phyloP scores from a whole-genome alignment of 2,888 invertebrate genomes.

The Tigriopus californicus region DNA sequence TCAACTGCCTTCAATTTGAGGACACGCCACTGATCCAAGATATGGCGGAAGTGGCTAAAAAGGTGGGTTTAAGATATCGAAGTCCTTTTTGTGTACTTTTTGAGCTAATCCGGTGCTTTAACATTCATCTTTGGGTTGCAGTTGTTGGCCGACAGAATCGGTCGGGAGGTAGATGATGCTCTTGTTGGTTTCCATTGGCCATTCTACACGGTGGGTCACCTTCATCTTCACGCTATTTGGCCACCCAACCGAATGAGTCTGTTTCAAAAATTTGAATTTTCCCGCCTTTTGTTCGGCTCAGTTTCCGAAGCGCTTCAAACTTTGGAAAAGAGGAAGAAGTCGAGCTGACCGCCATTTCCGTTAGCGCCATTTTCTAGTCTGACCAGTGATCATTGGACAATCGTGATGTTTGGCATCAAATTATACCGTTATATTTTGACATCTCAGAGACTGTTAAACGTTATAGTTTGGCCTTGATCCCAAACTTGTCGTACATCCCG shows the following conservation, averaged over 20 bases:
- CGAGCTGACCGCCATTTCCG: too few relatives aligned
- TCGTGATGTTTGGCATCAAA: too few relatives aligned
- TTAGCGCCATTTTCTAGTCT: too few relatives aligned
- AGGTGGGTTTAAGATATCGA: not conserved
- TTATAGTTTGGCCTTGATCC: not conserved
- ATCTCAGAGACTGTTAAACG: not conserved
- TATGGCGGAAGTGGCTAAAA: not conserved
- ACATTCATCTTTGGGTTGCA: not conserved
- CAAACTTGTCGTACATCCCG: constrained; percentile 31
- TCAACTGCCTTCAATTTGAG: not conserved
- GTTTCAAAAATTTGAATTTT: not conserved
- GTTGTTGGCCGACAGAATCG: not conserved
- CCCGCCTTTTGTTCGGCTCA: not conserved
- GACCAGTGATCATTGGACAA: too few relatives aligned
- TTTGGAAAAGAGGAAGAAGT: not conserved
- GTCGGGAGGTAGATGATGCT: not conserved
- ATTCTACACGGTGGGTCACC: not conserved
- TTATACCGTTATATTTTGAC: not conserved
- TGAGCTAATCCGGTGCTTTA: not conserved
- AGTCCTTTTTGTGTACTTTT: not conserved
- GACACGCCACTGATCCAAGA: not conserved
- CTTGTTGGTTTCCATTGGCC: not conserved
- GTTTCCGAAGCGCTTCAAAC: not conserved
- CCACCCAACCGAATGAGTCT: not conserved
- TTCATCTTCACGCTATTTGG: not conserved